Base-by-base conservation (phyloP, 2,797 vertebrate genomes). In the Octomys mimax region DNA sequence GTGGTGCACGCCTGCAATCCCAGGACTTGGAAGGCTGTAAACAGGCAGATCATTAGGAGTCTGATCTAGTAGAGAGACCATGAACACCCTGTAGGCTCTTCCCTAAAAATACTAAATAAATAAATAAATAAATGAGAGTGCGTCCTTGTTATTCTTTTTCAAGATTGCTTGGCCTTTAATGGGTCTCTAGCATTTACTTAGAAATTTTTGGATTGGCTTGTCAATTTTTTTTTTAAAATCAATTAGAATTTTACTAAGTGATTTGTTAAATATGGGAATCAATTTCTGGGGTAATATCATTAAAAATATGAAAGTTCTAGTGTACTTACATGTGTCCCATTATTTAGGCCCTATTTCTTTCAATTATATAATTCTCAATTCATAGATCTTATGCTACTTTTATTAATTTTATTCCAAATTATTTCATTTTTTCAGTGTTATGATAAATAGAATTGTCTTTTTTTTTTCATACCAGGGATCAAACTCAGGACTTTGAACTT, bases 291-390 rank as follows among this genome's bases (percentile, higher is more conserved):
- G 13, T 78, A 84, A 18, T 87, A 52, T 0, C 59, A 62, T 70
- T 68, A 90, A 94, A 33, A 89, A 59, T 46, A 92, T 52, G 39
- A 88, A 84, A 12, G 64, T 66, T 49, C 12, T 14, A 26, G 1
- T 31, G 75, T 5, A 42, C 80, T 89, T 36, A 46, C 33, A n/a
- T 62, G 13, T 61, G 31, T 78, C 52, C 59, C 11, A 89, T 86
- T 86, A 28, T 81, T 95, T 54, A 36, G 6, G 85, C 59, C 77
- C 84, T 52, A 36, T 91, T 89, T 82, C 39, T 87, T 95, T 73
- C 57, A 68, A 2, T 61, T 33, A 42, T 26, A 8, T 39, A 12
- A 59, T 77, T 46, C 22, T 83, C 22, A 75, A 9, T 75, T 26
- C 39, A 46, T 14, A 75, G 39, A 46, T 46, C 26, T 46, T 75